Base-by-base conservation (phyloP, 2,113 vertebrate genomes). In the Sturnira hondurensis region DNA sequence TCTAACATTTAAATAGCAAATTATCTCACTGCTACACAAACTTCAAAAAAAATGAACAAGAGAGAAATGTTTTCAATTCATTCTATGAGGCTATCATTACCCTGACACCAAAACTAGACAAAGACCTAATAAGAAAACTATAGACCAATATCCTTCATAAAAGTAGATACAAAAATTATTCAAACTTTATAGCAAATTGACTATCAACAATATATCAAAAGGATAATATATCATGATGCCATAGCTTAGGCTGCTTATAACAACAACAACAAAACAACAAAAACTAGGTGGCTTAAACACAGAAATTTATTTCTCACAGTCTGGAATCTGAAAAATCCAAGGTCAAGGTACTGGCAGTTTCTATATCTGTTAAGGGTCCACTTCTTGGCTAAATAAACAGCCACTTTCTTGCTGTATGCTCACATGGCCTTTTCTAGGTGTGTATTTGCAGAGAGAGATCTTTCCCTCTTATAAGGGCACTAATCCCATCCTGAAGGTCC, bases 51-150 rank as follows among this genome's bases (percentile, higher is more conserved):
- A 41, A 22, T 67, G 8, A 82, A 92, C 41, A 50, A 14, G n/a
- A 71, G 61, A 93, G 24, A 93, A 91, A 43, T 86, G 81, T 80
- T 86, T 73, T 95, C 73, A 95, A 82, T 24, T 61, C 58, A 61
- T 28, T 61, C 58, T 26, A 61, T 61, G 24, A 61, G 11, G 24
- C 58, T 24, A 61, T 24, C 24, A 61, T 61, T 61, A 61, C 58
- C 24, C 24, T 61, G 58, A 61, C 58, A 61, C 58, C 58, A 61
- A 61, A 58, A 61, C 24, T 26, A 61, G 58, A 28, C 58, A 61
- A 61, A 61, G 58, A 61, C 15, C 24, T 68, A 10, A 11, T 81
- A 74, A 86, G 71, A 87, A 65, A 88, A 93, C 43, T 82, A 71
- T 28, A 88, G 76, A 63, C 54, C 52, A 93, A 36, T 63, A 86